phyloP scores from a whole-genome alignment of 2,113 vertebrate genomes.

The Pyrgilauda ruficollis region DNA sequence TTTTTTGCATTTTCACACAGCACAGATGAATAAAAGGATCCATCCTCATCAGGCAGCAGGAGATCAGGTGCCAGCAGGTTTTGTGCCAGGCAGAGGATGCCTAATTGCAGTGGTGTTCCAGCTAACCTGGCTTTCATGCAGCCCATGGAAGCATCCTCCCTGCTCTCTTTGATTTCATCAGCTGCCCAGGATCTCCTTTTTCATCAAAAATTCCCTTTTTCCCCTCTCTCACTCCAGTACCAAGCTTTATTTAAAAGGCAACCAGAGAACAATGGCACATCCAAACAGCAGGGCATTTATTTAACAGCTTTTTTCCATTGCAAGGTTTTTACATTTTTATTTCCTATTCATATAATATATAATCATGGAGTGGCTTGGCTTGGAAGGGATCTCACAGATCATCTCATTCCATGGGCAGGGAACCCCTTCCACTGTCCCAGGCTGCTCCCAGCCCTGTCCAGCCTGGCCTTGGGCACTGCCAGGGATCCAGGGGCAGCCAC shows the following conservation, averaged over 20 bases:
- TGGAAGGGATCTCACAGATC: background rate
- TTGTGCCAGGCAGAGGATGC: background rate
- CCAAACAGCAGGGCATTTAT: background rate
- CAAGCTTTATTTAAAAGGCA: constrained; percentile 13
- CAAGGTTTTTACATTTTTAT: background rate
- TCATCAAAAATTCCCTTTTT: background rate
- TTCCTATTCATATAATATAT: background rate
- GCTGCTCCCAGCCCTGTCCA: fast-evolving
- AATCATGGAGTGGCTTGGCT: background rate
- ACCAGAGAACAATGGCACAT: background rate
- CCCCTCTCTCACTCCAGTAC: background rate
- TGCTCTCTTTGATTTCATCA: background rate
- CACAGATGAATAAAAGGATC: background rate
- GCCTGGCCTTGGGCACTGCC: fast-evolving
- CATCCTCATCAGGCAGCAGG: background rate
- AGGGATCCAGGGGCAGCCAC: background rate
- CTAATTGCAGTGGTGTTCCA: background rate
- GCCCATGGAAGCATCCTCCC: background rate
- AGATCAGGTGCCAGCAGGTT: background rate
- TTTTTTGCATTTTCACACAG: background rate
- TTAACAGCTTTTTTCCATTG: background rate
- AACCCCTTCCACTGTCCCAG: background rate
- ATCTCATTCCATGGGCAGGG: background rate
- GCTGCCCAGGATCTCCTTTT: background rate
- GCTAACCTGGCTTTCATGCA: background rate